phyloP scores from a whole-genome alignment of 2,113 vertebrate species.

The Charina bottae region DNA sequence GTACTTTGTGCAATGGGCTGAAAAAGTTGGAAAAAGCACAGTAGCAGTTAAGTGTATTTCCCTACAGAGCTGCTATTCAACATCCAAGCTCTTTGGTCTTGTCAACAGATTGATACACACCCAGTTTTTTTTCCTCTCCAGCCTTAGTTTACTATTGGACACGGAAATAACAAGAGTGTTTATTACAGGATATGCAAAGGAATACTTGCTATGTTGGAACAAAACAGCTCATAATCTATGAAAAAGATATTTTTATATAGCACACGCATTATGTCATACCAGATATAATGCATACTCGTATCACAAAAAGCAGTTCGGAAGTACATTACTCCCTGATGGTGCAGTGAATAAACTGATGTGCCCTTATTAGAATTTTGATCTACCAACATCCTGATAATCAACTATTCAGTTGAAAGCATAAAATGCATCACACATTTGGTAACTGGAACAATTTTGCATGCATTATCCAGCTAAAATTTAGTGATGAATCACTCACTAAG shows the following conservation, averaged over 20 bases:
- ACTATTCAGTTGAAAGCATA: background rate
- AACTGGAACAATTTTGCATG: background rate
- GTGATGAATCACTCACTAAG: conserved; percentile 6
- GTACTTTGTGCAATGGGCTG: background rate
- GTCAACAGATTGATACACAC: background rate
- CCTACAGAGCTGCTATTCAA: background rate
- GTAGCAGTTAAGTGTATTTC: too few relatives aligned
- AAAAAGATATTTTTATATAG: background rate
- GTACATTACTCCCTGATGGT: too few relatives aligned
- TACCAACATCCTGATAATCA: background rate
- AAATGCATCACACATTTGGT: background rate
- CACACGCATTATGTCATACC: background rate
- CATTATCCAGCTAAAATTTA: conserved; percentile 2
- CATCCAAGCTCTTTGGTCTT: too few relatives aligned
- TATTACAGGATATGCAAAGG: background rate
- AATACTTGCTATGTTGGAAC: background rate
- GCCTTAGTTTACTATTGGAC: too few relatives aligned
- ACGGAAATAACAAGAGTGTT: too few relatives aligned
- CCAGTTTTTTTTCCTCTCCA: background rate
- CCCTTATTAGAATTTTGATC: background rate
- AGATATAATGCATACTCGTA: too few relatives aligned
- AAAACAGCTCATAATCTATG: background rate
- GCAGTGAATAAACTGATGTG: background rate
- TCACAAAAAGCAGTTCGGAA: too few relatives aligned
- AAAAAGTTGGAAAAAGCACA: background rate